phyloP scores from a whole-genome alignment of 2,888 invertebrate genomes.

The Dryococelus australis region DNA sequence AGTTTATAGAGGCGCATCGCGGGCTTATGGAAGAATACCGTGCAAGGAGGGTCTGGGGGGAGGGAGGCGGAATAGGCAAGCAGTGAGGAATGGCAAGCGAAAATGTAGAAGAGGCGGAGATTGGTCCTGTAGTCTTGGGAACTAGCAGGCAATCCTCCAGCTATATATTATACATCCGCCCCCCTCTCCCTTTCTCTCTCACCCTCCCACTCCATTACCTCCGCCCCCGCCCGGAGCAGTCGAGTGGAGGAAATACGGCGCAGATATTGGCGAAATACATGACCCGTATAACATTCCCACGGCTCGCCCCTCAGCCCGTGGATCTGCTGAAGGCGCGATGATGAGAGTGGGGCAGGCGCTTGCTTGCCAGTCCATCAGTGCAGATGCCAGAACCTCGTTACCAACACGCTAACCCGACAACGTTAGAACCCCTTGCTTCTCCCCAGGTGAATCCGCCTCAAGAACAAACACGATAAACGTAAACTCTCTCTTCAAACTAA shows the following conservation, averaged over 20 bases:
- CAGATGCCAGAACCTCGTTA: no score
- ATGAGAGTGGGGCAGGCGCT: neutral
- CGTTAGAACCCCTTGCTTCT: no score
- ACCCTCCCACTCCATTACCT: neutral
- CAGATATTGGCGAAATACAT: slow-evolving; percentile 16
- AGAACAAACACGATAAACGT: no score
- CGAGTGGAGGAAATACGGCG: slow-evolving; percentile 5
- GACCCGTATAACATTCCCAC: slow-evolving; percentile 6
- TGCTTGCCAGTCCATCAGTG: neutral
- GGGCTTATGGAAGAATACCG: neutral
- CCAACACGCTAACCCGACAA: no score
- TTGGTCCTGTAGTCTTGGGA: neutral
- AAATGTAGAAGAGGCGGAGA: slow-evolving; percentile 16
- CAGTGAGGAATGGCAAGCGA: neutral
- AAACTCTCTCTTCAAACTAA: no score
- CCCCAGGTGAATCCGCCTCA: no score
- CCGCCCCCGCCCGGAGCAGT: neutral
- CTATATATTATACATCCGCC: slow-evolving; percentile 1
- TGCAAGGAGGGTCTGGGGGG: neutral
- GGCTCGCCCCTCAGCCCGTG: neutral
- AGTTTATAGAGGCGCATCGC: slow-evolving; percentile 8
- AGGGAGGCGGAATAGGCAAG: neutral
- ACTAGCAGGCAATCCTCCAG: slow-evolving; percentile 16
- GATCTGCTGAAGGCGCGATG: neutral
- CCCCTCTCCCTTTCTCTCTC: neutral